Conservation (phyloP, 2,797 vertebrate genomes). For the Amazona finschi region DNA sequence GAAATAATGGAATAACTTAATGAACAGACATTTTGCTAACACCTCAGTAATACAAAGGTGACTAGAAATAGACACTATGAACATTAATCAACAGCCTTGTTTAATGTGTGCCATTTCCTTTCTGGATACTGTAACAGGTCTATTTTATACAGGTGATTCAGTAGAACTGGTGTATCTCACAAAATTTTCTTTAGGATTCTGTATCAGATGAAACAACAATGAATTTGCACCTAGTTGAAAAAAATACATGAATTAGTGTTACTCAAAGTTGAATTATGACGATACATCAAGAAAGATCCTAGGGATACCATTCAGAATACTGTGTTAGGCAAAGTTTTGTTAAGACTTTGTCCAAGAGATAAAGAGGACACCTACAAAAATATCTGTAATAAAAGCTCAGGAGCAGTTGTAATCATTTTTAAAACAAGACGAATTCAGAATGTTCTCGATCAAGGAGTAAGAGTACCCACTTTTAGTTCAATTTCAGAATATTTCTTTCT, state of each 20-base stretch:
- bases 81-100: not conserved
- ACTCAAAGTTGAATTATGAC: not conserved
- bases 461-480: not conserved
- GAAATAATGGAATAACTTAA: not conserved
- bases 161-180: not conserved
- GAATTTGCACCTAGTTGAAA: not conserved
- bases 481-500: not conserved
- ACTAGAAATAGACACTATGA: not conserved
- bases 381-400: not conserved
- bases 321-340: accelerated
- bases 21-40: not conserved
- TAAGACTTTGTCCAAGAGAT: not conserved
- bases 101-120: not conserved
- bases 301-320: not conserved
- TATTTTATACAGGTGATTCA: not conserved
- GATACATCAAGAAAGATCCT: not conserved
- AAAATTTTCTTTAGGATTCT: not conserved
- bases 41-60: not conserved
- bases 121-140: not conserved
- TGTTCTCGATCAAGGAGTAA: not conserved
- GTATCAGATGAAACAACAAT: not conserved
- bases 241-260: not conserved
- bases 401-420: not conserved
- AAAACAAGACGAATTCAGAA: not conserved
- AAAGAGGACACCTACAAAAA: not conserved